Evolutionary conservation across 2,888 invertebrate species (phyloP).

Genomic region (Drosophila mimetica): DNA sequence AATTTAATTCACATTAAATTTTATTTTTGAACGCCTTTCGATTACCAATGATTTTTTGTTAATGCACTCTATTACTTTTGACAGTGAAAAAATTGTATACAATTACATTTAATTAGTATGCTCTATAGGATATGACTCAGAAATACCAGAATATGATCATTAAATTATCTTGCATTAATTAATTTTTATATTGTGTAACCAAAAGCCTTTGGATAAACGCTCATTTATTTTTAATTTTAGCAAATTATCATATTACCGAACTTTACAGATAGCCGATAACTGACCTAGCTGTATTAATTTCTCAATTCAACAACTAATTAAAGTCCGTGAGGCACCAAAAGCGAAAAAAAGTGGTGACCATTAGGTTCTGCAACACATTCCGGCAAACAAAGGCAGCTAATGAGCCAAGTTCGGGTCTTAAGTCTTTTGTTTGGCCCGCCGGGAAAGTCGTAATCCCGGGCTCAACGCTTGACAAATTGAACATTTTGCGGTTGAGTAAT

Average conservation of each 20-base stretch:
- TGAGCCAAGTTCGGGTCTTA: slow-evolving; percentile 54
- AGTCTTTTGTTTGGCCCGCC: slow-evolving; percentile 57
- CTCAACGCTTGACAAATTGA: slow-evolving; percentile 41
- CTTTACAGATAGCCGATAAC: background rate
- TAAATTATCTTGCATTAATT: background rate
- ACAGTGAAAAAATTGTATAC: too few species aligned
- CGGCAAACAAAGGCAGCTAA: slow-evolving; percentile 7
- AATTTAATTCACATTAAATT: too few species aligned
- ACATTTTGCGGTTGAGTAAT: slow-evolving; percentile 40
- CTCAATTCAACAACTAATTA: slow-evolving; percentile 13
- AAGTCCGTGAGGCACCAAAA: too few species aligned
- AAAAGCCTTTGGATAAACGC: background rate
- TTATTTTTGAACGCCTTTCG: too few species aligned
- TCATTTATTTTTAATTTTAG: background rate
- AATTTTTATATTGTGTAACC: background rate
- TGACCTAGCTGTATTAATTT: background rate
- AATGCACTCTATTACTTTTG: too few species aligned
- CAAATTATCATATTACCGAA: background rate
- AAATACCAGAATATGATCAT: background rate
- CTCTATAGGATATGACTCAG: background rate
- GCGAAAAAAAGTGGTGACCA: background rate
- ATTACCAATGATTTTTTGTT: too few species aligned
- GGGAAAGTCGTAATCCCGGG: slow-evolving; percentile 40
- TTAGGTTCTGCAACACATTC: slow-evolving; percentile 24
- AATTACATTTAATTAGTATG: too few species aligned